Evolutionary conservation across 2,888 invertebrate genomes (phyloP), one percentile per base, ranked within the genome.

Genomic region (Patella pellucida): DNA sequence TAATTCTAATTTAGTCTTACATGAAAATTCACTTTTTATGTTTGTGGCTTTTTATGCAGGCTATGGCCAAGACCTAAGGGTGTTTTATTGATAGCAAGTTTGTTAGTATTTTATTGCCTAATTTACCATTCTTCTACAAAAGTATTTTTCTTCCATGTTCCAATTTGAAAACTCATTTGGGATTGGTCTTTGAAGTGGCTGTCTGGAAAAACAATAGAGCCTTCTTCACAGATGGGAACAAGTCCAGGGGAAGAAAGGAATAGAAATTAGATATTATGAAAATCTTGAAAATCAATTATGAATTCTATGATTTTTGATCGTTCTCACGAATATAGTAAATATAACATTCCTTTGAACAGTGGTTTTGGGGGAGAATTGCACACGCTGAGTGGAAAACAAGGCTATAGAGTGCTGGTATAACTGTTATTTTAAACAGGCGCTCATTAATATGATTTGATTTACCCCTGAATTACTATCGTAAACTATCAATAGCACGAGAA

Each of bases 161-260:
- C 62, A 62, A 62, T 62, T 62, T 62, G 62, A 62, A 62, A 62
- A 62, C 62, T 62, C 62, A 62, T 62, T 62, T 62, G 62, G 62
- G 62, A 62, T 62, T 23, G 23, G 19, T 62, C 62, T 62, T 62
- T 62, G 19, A 62, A 62, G 62, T 62, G 23, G 19, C 62, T 62
- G 62, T 62, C 62, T 62, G 62, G 62, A 62, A 62, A 62, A 62
- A 62, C 62, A 62, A 62, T 62, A 62, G 62, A n/a, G 62, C 19
- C 62, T 62, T 62, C 19, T 23, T 62, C 23, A 23, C 62, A 62
- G 62, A 62, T 62, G 62, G 62, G 19, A 62, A 62, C 23, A 62
- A 19, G 23, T 62, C 62, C 62, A 62, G 62, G 62, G 62, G 19
- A 62, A 62, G 62, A 62, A 62, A 62, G 62, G 62, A 62, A 62